These are phyloP conservation scores for Sardinella longiceps DNA, from an alignment of 2,797 vertebrate species.

Conservation along the genomic window DNA sequence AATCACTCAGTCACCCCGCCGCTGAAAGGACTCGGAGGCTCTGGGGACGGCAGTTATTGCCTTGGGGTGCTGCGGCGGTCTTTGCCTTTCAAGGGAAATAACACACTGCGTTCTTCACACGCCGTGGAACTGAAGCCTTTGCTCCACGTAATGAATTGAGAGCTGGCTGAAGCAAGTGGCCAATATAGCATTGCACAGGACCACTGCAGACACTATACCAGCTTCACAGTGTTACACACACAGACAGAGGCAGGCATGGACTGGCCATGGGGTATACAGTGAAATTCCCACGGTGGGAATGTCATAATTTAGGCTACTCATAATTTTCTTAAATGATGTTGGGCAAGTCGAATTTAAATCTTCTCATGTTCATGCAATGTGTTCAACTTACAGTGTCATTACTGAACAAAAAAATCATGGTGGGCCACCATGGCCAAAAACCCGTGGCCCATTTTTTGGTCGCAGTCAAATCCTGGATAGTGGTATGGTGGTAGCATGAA, in stretches of 20 bases:
- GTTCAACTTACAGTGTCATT: too few relatives aligned
- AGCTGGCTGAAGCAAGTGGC: constrained; percentile 14
- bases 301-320: too few relatives aligned
- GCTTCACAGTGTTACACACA: too few relatives aligned
- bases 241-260: neutral
- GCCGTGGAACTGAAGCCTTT: neutral
- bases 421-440: too few relatives aligned
- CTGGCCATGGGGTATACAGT: too few relatives aligned
- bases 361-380: too few relatives aligned
- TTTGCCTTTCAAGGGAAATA: constrained; percentile 8
- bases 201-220: neutral
- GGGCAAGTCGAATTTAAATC: too few relatives aligned
- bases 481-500: neutral
- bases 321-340: too few relatives aligned
- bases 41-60: constrained; percentile 8
- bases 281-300: too few relatives aligned
- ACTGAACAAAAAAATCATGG: too few relatives aligned
- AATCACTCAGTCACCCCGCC: neutral
- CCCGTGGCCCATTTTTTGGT: too few relatives aligned
- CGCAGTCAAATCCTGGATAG: too few relatives aligned
- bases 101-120: neutral
- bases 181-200: neutral
- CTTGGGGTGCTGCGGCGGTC: neutral
- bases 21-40: neutral
- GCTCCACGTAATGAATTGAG: neutral